Base-by-base conservation (phyloP, 2,797 vertebrate species). In the Liparis tanakae region DNA sequence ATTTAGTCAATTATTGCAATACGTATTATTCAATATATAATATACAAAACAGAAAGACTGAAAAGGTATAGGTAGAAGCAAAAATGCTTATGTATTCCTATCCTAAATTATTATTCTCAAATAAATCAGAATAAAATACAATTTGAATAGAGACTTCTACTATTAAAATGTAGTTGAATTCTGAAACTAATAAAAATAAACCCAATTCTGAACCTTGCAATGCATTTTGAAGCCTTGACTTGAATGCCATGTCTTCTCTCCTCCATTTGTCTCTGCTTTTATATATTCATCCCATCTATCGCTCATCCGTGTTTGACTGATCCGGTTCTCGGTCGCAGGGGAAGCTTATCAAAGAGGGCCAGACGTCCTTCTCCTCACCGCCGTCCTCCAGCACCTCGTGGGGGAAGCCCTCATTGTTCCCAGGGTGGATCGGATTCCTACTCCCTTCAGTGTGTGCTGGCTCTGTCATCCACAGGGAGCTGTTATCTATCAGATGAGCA, bases 311-410 rank as follows among this genome's bases (percentile, higher is more conserved):
- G n/a, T 37, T 9, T 64, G 44, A 2, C 33, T 56, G 46, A 64
- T 64, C 53, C 37, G 44, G 46, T 62, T 62, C 37, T 51, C 17
- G 8, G 20, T 68, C 43, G 22, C 25, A 33, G 39, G 22, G 8
- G 76, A 12, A 5, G 43, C 37, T 64, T 65, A 79, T 70, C 64
- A 72, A 63, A 53, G 64, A 6, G 17, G 59, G 25, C 51, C 58
- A 44, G 58, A 44, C 13, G 6, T 65, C 33, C 15, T 58, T 30
- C 63, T 57, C 43, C 67, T 37, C 43, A 7, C 18, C 55, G 51
- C 17, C 36, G n/a, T 18, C 44, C 34, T 59, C 46, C 44, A 41
- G 55, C 30, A 60, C 37, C 57, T 67, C 37, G 10, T 14, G 9
- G 1, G 61, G 46, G 25, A 67, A 53, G 56, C 62, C 36, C 44